Percentiles rank a stretch among this genome's conserved stretches.
These are phyloP conservation scores for Astreopora myriophthalma DNA, from an alignment of 64 coral and sea anemone species.

Conservation along the genomic window DNA sequence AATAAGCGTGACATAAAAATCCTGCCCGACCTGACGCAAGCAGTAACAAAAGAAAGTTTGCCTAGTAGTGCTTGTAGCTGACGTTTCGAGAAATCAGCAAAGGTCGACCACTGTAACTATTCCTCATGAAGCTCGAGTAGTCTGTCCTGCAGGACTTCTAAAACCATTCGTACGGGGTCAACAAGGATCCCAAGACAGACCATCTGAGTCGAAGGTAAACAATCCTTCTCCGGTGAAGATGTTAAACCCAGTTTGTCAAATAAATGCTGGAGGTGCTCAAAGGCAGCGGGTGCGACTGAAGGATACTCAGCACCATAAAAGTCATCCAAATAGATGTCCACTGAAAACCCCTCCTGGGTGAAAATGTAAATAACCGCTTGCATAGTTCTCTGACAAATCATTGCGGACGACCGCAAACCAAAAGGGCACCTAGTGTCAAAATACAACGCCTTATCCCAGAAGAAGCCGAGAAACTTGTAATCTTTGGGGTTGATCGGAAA, in stretches of 20 bases:
- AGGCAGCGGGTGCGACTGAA: background rate
- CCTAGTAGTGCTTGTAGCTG: background rate
- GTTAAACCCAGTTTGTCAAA: background rate
- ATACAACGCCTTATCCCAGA: too few relatives aligned
- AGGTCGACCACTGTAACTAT: background rate
- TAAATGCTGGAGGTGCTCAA: background rate
- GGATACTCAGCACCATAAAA: background rate
- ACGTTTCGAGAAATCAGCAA: background rate
- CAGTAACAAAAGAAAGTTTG: background rate
- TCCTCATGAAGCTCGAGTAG: too few relatives aligned
- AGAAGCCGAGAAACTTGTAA: too few relatives aligned
- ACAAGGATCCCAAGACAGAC: too few relatives aligned
- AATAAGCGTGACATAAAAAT: background rate
- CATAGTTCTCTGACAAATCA: slow-evolving; percentile 14
- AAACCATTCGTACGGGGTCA: too few relatives aligned
- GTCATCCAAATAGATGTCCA: slow-evolving; percentile 30
- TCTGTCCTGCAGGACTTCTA: too few relatives aligned
- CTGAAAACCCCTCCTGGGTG: background rate
- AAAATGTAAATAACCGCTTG: background rate
- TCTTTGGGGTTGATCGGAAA: too few relatives aligned
- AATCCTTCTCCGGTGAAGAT: background rate
- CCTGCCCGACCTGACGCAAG: background rate
- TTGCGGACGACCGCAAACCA: background rate
- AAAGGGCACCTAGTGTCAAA: too few relatives aligned
- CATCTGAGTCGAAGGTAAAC: too few relatives aligned